Evolutionary conservation across 2,113 vertebrate species (phyloP), one percentile per base, ranked within the genome.

Genomic region (Odontophorus gujanensis): DNA sequence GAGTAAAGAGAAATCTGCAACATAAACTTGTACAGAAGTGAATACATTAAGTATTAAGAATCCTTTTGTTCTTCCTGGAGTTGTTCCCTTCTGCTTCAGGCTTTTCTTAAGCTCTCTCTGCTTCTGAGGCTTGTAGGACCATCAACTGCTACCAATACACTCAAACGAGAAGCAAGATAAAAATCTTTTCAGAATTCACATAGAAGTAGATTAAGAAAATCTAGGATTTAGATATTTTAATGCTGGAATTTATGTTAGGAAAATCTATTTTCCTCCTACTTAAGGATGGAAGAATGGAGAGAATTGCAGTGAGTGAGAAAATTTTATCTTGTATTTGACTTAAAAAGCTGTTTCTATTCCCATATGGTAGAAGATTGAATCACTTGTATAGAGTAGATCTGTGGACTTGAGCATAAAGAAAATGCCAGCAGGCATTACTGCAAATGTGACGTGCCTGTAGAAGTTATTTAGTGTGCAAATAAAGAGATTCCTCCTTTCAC

Each of bases 351-450:
- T 78, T 92, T 94, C 66, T 89, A 30, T 81, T 87, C 62, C 34
- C 3, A 3, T 75, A 43, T 48, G 24, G 32, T 10, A 79, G 65
- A 43, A 75, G 61, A 87, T 21, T 36, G 68, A 87, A 92, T 43
- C 42, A 85, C 0, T 0, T 59, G 34, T 51, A 21, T 6, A n/a
- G 42, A 58, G 26, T 51, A 11, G 16, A 90, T 24, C 3, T 42
- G 77, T 14, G 19, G 73, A 76, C 32, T 74, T 83, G 78, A 91
- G 89, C 71, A 89, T 38, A 93, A 79, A 63, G 57, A 93, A 36
- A 79, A 76, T 58, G 19, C 43, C 71, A 85, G 72, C 1, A 18
- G 28, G 21, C 53, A 53, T 13, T 28, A 55, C 26, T 9, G 36
- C 38, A 19, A 43, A 57, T 2, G 3, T 85, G 62, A 80, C 48